Conservation (phyloP, 2,888 invertebrate genomes). For the Anorthoa munda region DNA sequence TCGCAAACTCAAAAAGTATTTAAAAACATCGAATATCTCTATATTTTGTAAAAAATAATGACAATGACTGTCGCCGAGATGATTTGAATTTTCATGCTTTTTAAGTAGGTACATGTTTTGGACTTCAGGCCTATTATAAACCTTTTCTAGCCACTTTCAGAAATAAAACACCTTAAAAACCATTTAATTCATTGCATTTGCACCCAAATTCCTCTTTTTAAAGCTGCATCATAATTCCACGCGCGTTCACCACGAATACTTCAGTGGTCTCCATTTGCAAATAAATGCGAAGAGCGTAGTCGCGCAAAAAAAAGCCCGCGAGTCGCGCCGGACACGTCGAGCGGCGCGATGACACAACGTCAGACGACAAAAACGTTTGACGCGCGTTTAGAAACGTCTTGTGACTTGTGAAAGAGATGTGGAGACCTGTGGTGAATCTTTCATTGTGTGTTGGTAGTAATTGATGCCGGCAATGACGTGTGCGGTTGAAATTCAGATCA, state of each 20-base stretch:
- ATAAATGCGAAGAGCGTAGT: conserved; percentile 57
- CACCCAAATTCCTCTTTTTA: conserved; percentile 8
- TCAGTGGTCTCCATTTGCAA: conserved; percentile 42
- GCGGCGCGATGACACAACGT: conserved; percentile 54
- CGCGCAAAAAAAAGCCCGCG: conserved; percentile 46
- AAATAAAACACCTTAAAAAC: not conserved
- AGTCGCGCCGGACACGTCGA: conserved; percentile 50
- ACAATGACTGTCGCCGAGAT: too few relatives aligned
- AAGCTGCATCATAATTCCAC: conserved; percentile 36
- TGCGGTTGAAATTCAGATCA: not conserved
- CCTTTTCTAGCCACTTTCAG: not conserved
- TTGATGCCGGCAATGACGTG: not conserved
- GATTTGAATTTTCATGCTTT: too few relatives aligned
- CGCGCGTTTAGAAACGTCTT: conserved; percentile 29
- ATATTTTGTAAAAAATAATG: too few relatives aligned
- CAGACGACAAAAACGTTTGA: conserved; percentile 46
- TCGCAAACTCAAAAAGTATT: too few relatives aligned
- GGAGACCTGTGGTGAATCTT: not conserved
- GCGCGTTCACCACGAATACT: conserved; percentile 34
- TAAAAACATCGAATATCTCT: too few relatives aligned
- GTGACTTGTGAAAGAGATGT: conserved; percentile 24
- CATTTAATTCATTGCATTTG: not conserved
- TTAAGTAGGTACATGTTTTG: too few relatives aligned
- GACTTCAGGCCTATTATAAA: too few relatives aligned
- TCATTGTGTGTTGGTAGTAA: not conserved